A percentile compares a stretch with the other conserved stretches of the same genome.
Conservation (phyloP, 2,797 vertebrate genomes). For the Heliangelus exortis region DNA sequence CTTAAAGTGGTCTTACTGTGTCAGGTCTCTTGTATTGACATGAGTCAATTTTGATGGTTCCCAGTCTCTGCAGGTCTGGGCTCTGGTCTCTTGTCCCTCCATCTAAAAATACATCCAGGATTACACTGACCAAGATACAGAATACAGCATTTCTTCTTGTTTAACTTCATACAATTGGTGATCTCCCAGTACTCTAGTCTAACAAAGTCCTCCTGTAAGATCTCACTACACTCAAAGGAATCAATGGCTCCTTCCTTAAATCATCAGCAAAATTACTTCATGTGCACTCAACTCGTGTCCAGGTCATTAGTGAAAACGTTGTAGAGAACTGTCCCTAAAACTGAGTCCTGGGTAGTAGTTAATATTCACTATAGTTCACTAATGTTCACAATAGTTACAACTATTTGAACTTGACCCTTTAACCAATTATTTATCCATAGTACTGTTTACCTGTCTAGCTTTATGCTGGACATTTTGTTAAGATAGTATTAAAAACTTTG, state of each 20-base stretch:
- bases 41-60: neutral
- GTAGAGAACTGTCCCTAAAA: neutral
- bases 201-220: neutral
- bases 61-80: neutral
- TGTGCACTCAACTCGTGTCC: neutral
- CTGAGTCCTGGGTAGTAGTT: no score
- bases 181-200: neutral
- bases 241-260: fast-evolving
- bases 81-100: fast-evolving
- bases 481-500: neutral
- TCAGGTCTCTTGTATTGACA: neutral
- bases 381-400: neutral
- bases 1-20: neutral
- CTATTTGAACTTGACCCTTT: fast-evolving
- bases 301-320: neutral
- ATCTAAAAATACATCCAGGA: neutral
- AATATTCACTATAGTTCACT: no score
- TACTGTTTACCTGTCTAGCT: neutral
- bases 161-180: neutral
- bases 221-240: fast-evolving
- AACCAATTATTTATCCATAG: neutral
- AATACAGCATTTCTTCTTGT: neutral
- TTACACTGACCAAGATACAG: neutral
- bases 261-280: fast-evolving
- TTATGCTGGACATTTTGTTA: neutral